A percentile compares a stretch with the other conserved stretches of the same genome.
Evolutionary conservation across 2,113 vertebrate genomes (phyloP).

Genomic region (Tenebrosternarchus preto): DNA sequence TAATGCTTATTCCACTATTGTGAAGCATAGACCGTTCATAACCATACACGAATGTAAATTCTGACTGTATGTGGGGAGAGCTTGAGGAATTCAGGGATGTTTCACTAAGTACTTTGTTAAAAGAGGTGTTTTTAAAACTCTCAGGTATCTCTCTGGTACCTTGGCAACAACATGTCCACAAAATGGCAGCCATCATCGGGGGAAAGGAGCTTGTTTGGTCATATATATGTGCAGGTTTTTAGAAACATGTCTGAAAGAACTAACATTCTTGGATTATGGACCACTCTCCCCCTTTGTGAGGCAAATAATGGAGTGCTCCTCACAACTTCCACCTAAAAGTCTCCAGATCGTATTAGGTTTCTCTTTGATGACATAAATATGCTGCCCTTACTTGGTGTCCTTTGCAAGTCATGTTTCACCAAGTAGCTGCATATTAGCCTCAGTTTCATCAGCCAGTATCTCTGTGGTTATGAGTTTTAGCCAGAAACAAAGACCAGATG

Average conservation of each 20-base stretch:
- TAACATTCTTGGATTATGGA: not conserved
- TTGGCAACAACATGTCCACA: not conserved
- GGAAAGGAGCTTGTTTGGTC: not conserved
- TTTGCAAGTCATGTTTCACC: not conserved
- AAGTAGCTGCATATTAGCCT: not conserved
- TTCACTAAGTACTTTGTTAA: not conserved
- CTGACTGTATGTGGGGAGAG: not conserved
- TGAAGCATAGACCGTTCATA: not conserved
- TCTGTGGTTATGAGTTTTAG: not conserved
- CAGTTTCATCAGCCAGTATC: conserved; percentile 10
- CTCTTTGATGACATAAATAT: conserved; percentile 9
- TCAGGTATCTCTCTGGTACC: not conserved
- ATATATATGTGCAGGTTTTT: not conserved
- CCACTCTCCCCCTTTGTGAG: not conserved
- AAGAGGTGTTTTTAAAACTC: not conserved
- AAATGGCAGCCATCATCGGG: not conserved
- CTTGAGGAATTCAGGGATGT: not conserved
- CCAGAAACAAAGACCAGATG: conserved; percentile 64
- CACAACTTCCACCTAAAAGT: not conserved
- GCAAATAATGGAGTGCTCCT: not conserved
- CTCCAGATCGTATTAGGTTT: not conserved
- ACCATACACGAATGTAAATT: too few species aligned
- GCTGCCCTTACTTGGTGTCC: not conserved
- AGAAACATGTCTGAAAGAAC: not conserved
- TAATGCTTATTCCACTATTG: not conserved